Evolutionary conservation across 2,888 invertebrate genomes (phyloP).

Genomic region (Helobdella robusta): DNA sequence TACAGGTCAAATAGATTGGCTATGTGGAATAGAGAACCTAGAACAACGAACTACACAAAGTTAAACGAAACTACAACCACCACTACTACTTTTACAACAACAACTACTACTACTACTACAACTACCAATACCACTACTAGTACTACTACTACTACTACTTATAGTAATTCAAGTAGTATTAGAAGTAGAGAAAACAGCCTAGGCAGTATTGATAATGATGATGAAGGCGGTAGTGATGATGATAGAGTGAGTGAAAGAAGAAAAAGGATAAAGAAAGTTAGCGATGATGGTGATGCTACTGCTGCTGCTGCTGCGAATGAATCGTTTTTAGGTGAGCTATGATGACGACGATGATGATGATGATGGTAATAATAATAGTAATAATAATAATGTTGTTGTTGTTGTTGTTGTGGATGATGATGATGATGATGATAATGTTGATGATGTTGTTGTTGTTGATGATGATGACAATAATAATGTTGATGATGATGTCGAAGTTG

Average conservation of each 20-base stretch:
- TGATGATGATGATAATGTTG: no score
- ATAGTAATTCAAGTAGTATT: background rate
- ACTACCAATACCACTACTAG: no score
- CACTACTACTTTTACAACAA: background rate
- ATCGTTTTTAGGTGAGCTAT: background rate
- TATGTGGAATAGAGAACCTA: no score
- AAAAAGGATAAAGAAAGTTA: background rate
- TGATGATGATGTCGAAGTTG: constrained; percentile 20
- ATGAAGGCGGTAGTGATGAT: background rate
- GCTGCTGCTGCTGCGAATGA: background rate
- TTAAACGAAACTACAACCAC: no score
- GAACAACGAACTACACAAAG: no score
- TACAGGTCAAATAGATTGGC: no score
- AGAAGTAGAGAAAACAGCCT: background rate
- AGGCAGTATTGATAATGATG: background rate
- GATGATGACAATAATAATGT: constrained; percentile 24
- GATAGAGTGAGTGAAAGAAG: background rate
- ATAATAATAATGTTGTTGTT: constrained; percentile 5
- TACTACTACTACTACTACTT: no score
- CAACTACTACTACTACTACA: background rate
- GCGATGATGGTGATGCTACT: background rate
- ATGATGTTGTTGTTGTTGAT: constrained; percentile 25
- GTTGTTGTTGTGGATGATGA: no score
- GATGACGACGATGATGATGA: background rate
- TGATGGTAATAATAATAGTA: constrained; percentile 5